These are phyloP conservation scores for Athrips mouffetella DNA, from an alignment of 2,888 invertebrate species.

Conservation along the genomic window DNA sequence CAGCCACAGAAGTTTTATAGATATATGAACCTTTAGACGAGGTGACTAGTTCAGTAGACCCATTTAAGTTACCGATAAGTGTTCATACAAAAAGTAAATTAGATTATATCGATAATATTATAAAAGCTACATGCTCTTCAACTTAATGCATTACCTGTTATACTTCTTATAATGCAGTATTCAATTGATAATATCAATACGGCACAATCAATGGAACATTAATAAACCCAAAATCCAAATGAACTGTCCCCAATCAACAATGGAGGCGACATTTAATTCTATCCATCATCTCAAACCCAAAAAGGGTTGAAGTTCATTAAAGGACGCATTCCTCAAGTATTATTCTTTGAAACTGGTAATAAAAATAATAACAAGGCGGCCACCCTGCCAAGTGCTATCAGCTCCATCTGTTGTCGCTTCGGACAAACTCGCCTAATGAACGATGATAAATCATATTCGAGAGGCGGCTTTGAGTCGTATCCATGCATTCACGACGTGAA, in stretches of 20 bases:
- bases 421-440: constrained; percentile 79
- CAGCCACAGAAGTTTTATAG: constrained; percentile 23
- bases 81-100: not conserved
- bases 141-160: constrained; percentile 3
- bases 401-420: constrained; percentile 78
- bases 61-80: not conserved
- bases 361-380: constrained; percentile 78
- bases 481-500: constrained; percentile 49
- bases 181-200: constrained; percentile 17
- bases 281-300: constrained; percentile 74
- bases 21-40: not conserved
- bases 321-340: constrained; percentile 76
- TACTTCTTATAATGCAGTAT: not conserved
- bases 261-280: constrained; percentile 74
- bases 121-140: constrained; percentile 1
- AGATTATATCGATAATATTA: not conserved
- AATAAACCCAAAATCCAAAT: constrained; percentile 40
- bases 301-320: constrained; percentile 78
- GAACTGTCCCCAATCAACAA: constrained; percentile 75
- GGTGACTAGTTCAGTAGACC: not conserved
- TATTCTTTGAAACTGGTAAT: constrained; percentile 78
- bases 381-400: constrained; percentile 79
- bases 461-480: constrained; percentile 65
- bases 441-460: constrained; percentile 79
- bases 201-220: constrained; percentile 50